Percentiles rank a stretch among this genome's conserved stretches.
Conservation (phyloP, 1,140 invertebrate species). For the Euschistus heros region DNA sequence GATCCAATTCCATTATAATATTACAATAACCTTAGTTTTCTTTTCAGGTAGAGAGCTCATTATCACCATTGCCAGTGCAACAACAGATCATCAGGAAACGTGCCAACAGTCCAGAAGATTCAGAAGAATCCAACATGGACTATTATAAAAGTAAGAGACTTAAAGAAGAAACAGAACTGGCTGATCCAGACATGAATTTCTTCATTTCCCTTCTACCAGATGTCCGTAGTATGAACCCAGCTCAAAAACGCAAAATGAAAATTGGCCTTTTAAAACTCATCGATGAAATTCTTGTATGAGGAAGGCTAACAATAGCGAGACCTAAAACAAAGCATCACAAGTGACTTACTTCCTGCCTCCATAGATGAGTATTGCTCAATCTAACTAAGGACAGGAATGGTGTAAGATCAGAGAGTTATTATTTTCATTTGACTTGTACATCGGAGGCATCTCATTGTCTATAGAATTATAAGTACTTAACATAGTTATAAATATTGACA, state of each 20-base stretch:
- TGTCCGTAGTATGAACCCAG: slow-evolving; percentile 9
- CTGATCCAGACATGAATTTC: slow-evolving; percentile 7
- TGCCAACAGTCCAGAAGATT: slow-evolving; percentile 2
- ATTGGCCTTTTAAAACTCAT: slow-evolving; percentile 16
- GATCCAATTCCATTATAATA: no score
- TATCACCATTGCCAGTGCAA: neutral
- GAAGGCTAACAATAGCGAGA: no score
- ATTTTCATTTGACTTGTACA: no score
- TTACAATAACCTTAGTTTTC: neutral
- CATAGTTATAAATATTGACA: no score
- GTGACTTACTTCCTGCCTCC: no score
- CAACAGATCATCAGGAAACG: neutral
- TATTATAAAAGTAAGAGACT: neutral
- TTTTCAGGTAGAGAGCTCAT: neutral
- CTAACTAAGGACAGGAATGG: no score
- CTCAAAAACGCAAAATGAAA: slow-evolving; percentile 14
- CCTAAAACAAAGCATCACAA: no score
- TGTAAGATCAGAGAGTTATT: no score
- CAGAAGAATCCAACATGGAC: neutral
- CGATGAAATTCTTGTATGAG: slow-evolving; percentile 4
- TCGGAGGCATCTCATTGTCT: no score
- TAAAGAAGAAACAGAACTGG: neutral
- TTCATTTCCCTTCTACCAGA: slow-evolving; percentile 7
- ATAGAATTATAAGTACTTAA: no score
- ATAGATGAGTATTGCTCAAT: no score